A percentile compares a stretch with the other conserved stretches of the same genome.
These are phyloP conservation scores for Aulostomus chinensis DNA, from an alignment of 2,797 vertebrate genomes.

Conservation along the genomic window DNA sequence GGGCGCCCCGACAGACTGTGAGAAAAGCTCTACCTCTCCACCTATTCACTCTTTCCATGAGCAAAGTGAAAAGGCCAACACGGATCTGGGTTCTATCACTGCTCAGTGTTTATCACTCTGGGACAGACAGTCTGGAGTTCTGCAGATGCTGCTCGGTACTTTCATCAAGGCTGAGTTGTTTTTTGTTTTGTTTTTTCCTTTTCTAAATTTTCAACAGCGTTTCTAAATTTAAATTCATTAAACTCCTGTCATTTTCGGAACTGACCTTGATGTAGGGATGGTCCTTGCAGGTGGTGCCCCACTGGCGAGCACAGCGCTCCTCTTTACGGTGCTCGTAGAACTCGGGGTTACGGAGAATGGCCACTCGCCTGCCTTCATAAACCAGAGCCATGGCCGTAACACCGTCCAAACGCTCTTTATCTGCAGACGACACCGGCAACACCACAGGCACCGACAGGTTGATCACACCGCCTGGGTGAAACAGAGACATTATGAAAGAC, in stretches of 20 bases:
- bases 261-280: slow-evolving; percentile 97
- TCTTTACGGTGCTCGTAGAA: slow-evolving; percentile 97
- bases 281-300: slow-evolving; percentile 96
- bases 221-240: too few species aligned
- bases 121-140: slow-evolving; percentile 31
- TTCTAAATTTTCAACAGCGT: too few species aligned
- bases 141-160: slow-evolving; percentile 10
- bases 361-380: slow-evolving; percentile 87
- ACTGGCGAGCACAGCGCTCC: slow-evolving; percentile 94
- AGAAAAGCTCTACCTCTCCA: slow-evolving; percentile 34
- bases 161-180: background rate
- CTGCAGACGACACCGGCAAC: slow-evolving; percentile 85
- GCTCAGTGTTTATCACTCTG: slow-evolving; percentile 52
- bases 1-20: slow-evolving; percentile 44
- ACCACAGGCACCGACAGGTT: slow-evolving; percentile 97
- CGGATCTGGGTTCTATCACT: slow-evolving; percentile 62
- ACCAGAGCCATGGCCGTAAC: slow-evolving; percentile 89
- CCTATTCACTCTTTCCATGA: slow-evolving; percentile 62
- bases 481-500: too few species aligned
- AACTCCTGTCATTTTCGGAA: background rate
- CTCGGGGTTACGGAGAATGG: slow-evolving; percentile 95
- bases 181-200: too few species aligned
- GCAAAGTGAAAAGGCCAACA: slow-evolving; percentile 39
- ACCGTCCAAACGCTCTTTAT: slow-evolving; percentile 91
- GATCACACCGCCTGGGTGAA: slow-evolving; percentile 89